Conservation (phyloP, 2,888 invertebrate species). For the Megaustenia siamemsis region DNA sequence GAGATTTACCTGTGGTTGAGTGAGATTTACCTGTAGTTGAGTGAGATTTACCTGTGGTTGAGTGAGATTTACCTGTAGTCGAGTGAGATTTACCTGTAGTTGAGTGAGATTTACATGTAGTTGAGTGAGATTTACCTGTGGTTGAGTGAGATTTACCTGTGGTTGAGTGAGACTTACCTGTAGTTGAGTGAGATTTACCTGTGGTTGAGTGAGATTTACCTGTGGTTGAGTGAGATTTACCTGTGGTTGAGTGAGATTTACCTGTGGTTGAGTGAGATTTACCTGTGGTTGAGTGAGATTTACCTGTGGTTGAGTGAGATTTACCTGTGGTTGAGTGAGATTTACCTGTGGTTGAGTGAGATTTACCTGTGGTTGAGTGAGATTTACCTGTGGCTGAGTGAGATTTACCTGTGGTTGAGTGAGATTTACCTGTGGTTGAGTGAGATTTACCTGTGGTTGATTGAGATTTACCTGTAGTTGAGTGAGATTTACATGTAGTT, state of each 20-base stretch:
- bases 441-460: constrained; percentile 69
- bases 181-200: constrained; percentile 78
- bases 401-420: too few species aligned
- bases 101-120: too few species aligned
- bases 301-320: not conserved
- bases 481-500: too few species aligned
- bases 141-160: constrained; percentile 78
- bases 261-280: not conserved
- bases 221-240: not conserved
- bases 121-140: constrained; percentile 66
- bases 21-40: not conserved
- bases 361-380: not conserved
- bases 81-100: too few species aligned
- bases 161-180: constrained; percentile 49
- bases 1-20: not conserved
- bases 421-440: constrained; percentile 71
- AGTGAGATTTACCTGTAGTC: not conserved
- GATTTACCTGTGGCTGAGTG: not conserved
- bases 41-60: not conserved
- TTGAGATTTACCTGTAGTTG: not conserved
- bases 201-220: too few species aligned
- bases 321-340: not conserved
- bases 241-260: not conserved
- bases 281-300: not conserved
- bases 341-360: not conserved